Conservation (phyloP, 2,888 invertebrate species). For the Saturnia pavonia region DNA sequence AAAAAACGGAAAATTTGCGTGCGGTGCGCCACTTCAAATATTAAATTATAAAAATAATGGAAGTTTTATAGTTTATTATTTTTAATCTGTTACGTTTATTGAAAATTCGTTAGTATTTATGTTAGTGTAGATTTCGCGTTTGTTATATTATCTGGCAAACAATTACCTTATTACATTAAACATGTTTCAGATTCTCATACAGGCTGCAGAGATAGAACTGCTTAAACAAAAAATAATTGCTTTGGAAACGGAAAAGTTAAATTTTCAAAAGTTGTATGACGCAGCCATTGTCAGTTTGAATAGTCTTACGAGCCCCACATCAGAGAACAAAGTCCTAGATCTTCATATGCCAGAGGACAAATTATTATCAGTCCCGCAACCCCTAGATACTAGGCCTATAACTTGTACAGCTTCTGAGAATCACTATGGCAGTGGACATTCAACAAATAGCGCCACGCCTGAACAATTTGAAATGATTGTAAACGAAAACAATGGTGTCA, state of each 20-base stretch:
- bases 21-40: too few relatives aligned
- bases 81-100: too few relatives aligned
- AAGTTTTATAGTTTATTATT: too few relatives aligned
- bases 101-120: too few relatives aligned
- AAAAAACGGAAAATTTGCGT: too few relatives aligned
- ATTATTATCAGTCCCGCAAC: slow-evolving; percentile 43
- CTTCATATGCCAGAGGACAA: slow-evolving; percentile 63
- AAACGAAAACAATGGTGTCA: slow-evolving; percentile 70
- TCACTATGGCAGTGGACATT: slow-evolving; percentile 75
- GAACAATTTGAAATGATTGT: slow-evolving; percentile 85
- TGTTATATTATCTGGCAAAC: background rate
- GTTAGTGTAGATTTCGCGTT: background rate
- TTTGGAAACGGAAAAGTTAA: slow-evolving; percentile 81
- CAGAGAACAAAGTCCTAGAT: slow-evolving; percentile 62
- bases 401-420: slow-evolving; percentile 73
- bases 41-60: too few relatives aligned
- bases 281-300: slow-evolving; percentile 76
- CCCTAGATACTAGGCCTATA: slow-evolving; percentile 55
- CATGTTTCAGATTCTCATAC: slow-evolving; percentile 58
- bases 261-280: slow-evolving; percentile 79
- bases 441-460: slow-evolving; percentile 81
- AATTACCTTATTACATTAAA: background rate
- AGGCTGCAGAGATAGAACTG: slow-evolving; percentile 80
- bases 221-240: slow-evolving; percentile 78
- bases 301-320: slow-evolving; percentile 69